phyloP scores from a whole-genome alignment of 2,888 invertebrate species.

The Apomyelois bistriatella region DNA sequence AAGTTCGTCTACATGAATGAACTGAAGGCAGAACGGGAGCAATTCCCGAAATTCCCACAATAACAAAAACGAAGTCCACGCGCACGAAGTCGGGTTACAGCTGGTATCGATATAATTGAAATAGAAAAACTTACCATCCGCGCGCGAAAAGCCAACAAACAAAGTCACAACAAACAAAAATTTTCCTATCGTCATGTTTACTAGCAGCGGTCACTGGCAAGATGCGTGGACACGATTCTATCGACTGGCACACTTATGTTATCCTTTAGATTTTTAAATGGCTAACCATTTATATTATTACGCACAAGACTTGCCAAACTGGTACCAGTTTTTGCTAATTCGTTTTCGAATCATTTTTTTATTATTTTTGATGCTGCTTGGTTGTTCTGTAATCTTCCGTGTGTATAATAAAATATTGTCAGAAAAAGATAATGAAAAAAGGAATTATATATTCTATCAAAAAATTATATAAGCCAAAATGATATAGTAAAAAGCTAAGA shows the following conservation, averaged over 20 bases:
- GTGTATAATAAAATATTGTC: background rate
- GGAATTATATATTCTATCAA: too few species aligned
- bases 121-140: conserved; percentile 3
- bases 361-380: background rate
- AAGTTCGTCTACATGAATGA: too few species aligned
- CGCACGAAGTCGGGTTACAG: too few species aligned
- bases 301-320: conserved; percentile 6
- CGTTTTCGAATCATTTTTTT: background rate
- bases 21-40: too few species aligned
- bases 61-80: too few species aligned
- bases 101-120: too few species aligned
- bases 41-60: too few species aligned
- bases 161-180: background rate
- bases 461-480: too few species aligned
- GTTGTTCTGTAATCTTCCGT: background rate
- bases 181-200: background rate
- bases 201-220: background rate
- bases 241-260: background rate
- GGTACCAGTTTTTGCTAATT: conserved; percentile 3
- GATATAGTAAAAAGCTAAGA: too few species aligned
- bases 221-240: background rate
- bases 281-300: background rate
- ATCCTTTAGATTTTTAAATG: background rate
- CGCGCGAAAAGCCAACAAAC: background rate
- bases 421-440: too few species aligned